Conservation (phyloP, 2,888 invertebrate species). For the Drosophila cracens region DNA sequence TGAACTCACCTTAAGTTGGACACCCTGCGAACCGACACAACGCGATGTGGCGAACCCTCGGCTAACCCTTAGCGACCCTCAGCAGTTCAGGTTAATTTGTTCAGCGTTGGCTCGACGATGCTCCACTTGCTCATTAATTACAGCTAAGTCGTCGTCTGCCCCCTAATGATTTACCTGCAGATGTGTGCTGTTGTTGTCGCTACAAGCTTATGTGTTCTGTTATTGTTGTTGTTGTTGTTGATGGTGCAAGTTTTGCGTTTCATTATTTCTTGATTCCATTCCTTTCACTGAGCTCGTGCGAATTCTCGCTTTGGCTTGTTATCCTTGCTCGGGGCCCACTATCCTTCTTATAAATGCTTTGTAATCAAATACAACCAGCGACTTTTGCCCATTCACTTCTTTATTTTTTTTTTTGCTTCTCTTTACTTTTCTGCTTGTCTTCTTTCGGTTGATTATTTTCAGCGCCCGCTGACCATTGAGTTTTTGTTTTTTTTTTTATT, state of each 20-base stretch:
- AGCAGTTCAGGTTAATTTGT: constrained; percentile 72
- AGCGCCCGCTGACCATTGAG: constrained; percentile 49
- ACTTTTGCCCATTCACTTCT: constrained; percentile 18
- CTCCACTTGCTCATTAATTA: constrained; percentile 77
- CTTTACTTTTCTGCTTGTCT: constrained; percentile 20
- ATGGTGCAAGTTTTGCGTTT: constrained; percentile 54
- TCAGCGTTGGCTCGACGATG: constrained; percentile 60
- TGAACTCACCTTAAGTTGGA: constrained; percentile 48
- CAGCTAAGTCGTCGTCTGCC: constrained; percentile 57
- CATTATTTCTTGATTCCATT: constrained; percentile 64
- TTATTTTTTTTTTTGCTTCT: constrained; percentile 21
- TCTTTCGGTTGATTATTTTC: constrained; percentile 39
- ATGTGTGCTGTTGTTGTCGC: constrained; percentile 41
- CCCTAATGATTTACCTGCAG: constrained; percentile 71
- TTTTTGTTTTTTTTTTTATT: constrained; percentile 17
- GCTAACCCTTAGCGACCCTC: constrained; percentile 13
- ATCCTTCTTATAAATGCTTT: constrained; percentile 63
- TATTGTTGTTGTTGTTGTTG: constrained; percentile 14
- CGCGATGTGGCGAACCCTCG: background rate
- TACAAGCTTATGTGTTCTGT: constrained; percentile 7
- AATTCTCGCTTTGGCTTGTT: constrained; percentile 36
- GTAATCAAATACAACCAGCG: constrained; percentile 64
- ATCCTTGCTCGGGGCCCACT: constrained; percentile 30
- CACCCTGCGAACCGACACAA: constrained; percentile 4
- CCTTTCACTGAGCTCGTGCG: constrained; percentile 39